Percentiles rank a stretch among this genome's conserved stretches.
These are phyloP conservation scores for Melanostigma gelatinosum DNA, from an alignment of 2,113 vertebrate genomes.

Conservation along the genomic window DNA sequence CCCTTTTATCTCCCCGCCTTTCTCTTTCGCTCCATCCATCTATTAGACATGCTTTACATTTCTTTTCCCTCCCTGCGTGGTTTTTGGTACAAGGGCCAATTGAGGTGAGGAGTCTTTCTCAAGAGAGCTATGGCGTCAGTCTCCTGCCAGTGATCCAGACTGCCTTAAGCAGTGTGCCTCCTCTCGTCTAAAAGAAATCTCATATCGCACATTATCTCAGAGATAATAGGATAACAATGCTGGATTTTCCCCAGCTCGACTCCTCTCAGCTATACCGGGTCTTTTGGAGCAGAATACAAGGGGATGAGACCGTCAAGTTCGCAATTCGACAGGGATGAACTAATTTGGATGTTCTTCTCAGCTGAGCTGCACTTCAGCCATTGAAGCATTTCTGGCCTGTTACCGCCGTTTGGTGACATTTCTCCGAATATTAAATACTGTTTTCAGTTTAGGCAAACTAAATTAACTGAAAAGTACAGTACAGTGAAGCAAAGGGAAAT, in stretches of 20 bases:
- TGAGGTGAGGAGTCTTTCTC: conserved; percentile 68
- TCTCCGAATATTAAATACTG: too few species aligned
- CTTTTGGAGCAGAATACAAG: conserved; percentile 59
- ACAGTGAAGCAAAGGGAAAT: conserved; percentile 31
- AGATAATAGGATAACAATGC: conserved; percentile 74
- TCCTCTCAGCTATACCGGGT: conserved; percentile 49
- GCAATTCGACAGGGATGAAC: conserved; percentile 61
- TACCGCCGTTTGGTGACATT: too few species aligned
- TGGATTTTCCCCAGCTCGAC: conserved; percentile 56
- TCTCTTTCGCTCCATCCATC: conserved; percentile 30
- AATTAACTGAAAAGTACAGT: conserved; percentile 6
- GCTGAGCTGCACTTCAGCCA: conserved; percentile 61
- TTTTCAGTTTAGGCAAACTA: background rate
- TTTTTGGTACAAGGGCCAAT: conserved; percentile 58
- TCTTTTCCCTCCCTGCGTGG: conserved; percentile 47
- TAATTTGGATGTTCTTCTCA: conserved; percentile 65
- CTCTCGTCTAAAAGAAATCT: conserved; percentile 68
- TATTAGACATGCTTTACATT: conserved; percentile 65
- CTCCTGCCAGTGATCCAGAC: conserved; percentile 63
- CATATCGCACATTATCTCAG: conserved; percentile 70
- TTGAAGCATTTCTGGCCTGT: conserved; percentile 54
- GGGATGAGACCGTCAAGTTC: conserved; percentile 59
- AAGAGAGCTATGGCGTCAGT: conserved; percentile 51
- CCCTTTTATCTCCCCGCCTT: conserved; percentile 46
- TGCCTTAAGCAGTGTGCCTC: conserved; percentile 62